Conservation (phyloP, 1,140 invertebrate species). For the Lasaia peninsularis region DNA sequence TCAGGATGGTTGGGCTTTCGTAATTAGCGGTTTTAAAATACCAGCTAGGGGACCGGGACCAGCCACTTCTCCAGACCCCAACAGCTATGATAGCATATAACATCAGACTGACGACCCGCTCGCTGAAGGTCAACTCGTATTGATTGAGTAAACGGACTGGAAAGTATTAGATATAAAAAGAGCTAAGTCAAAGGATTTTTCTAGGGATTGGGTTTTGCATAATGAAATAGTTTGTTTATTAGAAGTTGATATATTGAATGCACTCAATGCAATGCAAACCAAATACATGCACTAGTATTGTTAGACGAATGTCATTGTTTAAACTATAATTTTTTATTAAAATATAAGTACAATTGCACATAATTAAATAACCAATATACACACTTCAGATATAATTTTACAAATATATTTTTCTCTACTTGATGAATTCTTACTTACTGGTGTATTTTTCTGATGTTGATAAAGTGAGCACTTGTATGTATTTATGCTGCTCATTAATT, state of each 20-base stretch:
- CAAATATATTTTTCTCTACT: too few species aligned
- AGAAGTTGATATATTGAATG: not conserved
- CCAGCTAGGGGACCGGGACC: slow-evolving; percentile 46
- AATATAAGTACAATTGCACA: not conserved
- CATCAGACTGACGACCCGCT: slow-evolving; percentile 47
- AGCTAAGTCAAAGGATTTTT: slow-evolving; percentile 1
- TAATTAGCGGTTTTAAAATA: slow-evolving; percentile 65
- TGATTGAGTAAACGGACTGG: slow-evolving; percentile 43
- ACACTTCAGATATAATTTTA: too few species aligned
- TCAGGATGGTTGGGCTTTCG: slow-evolving; percentile 72
- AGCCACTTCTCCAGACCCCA: slow-evolving; percentile 57
- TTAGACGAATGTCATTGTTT: not conserved
- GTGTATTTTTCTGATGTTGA: too few species aligned
- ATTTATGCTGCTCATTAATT: too few species aligned
- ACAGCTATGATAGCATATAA: slow-evolving; percentile 77
- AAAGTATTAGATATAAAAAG: not conserved
- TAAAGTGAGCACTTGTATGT: too few species aligned
- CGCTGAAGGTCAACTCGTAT: slow-evolving; percentile 56
- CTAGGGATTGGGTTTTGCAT: not conserved
- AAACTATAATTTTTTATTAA: not conserved
- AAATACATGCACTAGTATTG: not conserved
- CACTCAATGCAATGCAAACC: not conserved
- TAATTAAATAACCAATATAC: not conserved
- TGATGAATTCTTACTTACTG: too few species aligned
- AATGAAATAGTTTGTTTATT: not conserved